Evolutionary conservation across 2,113 vertebrate genomes (phyloP), one percentile per base, ranked within the genome.

Genomic region (Centropristis striata): DNA sequence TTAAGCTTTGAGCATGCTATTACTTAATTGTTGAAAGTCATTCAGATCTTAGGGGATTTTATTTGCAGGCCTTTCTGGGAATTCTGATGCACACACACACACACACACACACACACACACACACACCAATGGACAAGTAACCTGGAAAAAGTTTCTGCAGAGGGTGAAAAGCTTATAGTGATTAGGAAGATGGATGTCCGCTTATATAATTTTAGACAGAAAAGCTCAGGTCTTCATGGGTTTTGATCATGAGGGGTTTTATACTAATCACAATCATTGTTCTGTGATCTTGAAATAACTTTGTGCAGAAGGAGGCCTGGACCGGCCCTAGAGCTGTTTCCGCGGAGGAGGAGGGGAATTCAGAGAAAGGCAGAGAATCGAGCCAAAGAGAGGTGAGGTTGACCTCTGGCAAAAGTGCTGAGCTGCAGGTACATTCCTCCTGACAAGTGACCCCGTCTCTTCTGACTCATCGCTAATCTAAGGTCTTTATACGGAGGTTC

Each of bases 401-500:
- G 42, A 75, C 75, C 59, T 69, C 84, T 64, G 75, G 71, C 27
- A 90, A 85, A 85, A 81, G 32, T 67, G 50, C 65, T 47, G 81
- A 90, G 55, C 85, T 85, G 49, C 92, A 94, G 94, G 95, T 96
- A 88, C 55, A 67, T 72, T 49, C 71, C 73, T 76, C 59, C 67
- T 78, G 71, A 85, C 63, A 85, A 81, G 81, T 87, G 76, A 75
- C 50, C 86, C 51, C 53, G n/a, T 67, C 74, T 44, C 39, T 61
- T 49, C 57, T 51, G 59, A 77, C 55, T 83, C 37, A 20, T 50
- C 20, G 60, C 77, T 81, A 74, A 87, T 75, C 72, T 72, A 12
- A 75, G 47, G 37, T 72, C 37, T 85, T 86, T 55, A 69, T 47
- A 41, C 53, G n/a, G 42, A 65, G 15, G 37, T 79, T 78, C 37